Conservation (phyloP, 2,113 vertebrate species). For the Fregata magnificens region DNA sequence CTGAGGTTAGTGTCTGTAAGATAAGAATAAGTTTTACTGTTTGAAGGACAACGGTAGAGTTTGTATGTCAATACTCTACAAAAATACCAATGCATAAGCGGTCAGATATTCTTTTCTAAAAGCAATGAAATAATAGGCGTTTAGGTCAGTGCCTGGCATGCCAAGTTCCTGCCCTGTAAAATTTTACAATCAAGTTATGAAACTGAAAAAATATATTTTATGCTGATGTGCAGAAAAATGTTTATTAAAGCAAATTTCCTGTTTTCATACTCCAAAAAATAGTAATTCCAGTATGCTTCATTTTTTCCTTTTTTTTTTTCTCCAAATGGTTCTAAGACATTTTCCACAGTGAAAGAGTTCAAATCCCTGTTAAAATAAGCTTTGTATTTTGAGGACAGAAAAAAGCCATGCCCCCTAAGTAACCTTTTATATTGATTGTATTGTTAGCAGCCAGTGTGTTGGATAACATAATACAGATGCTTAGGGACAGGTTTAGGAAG, state of each 20-base stretch:
- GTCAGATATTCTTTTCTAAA: neutral
- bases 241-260: slow-evolving; percentile 6
- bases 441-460: slow-evolving; percentile 57
- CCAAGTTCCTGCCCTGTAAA: neutral
- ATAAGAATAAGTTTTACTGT: neutral
- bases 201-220: neutral
- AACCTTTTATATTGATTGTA: slow-evolving; percentile 54
- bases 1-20: neutral
- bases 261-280: neutral
- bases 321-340: neutral
- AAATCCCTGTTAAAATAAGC: neutral
- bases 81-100: neutral
- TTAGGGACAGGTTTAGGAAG: slow-evolving; percentile 49
- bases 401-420: neutral
- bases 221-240: neutral
- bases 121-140: neutral
- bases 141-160: neutral
- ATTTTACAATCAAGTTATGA: neutral
- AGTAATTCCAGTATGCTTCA: neutral
- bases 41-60: neutral
- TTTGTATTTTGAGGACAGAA: neutral
- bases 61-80: neutral
- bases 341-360: neutral
- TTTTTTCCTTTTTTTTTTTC: neutral
- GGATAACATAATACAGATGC: slow-evolving; percentile 62